These are phyloP conservation scores for Augochlora pura DNA, from an alignment of 1,140 invertebrate genomes.

Conservation along the genomic window DNA sequence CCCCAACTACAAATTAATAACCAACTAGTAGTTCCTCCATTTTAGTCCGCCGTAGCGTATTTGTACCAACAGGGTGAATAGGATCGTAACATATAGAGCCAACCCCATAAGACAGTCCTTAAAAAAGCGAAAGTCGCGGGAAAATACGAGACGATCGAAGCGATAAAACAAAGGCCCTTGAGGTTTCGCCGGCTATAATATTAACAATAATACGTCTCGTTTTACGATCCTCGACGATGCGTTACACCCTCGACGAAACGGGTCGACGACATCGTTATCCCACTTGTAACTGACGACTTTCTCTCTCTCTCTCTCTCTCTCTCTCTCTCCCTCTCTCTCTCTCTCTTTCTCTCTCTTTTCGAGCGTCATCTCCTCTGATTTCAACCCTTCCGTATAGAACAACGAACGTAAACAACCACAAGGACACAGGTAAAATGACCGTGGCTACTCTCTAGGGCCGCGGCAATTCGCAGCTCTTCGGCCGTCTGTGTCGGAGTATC, in stretches of 20 bases:
- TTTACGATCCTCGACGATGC: neutral
- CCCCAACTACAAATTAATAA: too few relatives aligned
- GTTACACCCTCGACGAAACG: neutral
- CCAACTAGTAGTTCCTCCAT: too few relatives aligned
- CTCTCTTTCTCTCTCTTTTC: too few relatives aligned
- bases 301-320: too few relatives aligned
- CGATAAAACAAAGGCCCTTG: neutral
- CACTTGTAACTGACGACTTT: too few relatives aligned
- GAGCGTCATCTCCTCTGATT: too few relatives aligned
- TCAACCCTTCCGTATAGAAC: too few relatives aligned
- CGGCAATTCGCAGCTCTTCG: too few relatives aligned
- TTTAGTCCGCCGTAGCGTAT: too few relatives aligned
- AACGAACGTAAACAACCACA: neutral
- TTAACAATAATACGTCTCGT: neutral
- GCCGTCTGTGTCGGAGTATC: too few relatives aligned
- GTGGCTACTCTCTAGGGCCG: neutral
- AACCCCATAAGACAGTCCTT: neutral
- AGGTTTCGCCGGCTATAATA: neutral
- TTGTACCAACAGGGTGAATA: neutral
- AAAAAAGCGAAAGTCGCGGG: conserved; percentile 6
- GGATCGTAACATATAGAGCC: conserved; percentile 25
- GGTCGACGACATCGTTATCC: too few relatives aligned
- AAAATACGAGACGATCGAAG: neutral
- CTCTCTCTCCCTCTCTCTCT: too few relatives aligned
- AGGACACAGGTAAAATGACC: neutral